These are phyloP conservation scores for Manis javanica DNA, from an alignment of 2,797 vertebrate genomes.

Conservation along the genomic window DNA sequence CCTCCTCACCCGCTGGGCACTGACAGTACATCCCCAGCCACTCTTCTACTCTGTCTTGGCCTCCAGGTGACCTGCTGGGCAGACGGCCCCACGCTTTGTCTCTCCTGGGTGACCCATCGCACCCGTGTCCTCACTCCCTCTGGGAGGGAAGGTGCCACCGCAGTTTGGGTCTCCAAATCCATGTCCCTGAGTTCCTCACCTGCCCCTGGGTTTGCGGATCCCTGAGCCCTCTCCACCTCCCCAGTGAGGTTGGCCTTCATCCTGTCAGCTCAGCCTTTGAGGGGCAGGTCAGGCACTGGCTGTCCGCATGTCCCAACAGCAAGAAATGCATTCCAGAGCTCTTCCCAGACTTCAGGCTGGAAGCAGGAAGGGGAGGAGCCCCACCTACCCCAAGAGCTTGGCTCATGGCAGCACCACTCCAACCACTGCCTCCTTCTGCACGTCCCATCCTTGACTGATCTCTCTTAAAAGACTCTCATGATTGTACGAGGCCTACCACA, in stretches of 20 bases:
- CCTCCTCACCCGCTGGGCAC: neutral
- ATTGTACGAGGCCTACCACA: too few relatives aligned
- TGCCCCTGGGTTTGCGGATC: too few relatives aligned
- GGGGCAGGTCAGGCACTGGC: neutral
- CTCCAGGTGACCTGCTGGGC: neutral
- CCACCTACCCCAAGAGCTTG: neutral
- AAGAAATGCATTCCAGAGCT: neutral
- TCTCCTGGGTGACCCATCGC: neutral
- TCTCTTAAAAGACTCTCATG: too few relatives aligned
- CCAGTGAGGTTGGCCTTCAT: neutral
- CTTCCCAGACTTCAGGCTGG: neutral
- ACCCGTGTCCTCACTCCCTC: neutral
- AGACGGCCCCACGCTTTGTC: too few relatives aligned
- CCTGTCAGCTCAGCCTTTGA: neutral
- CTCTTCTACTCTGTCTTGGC: neutral
- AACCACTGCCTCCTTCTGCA: neutral
- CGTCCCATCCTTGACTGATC: neutral
- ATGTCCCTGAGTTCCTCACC: neutral
- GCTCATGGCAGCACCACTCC: neutral
- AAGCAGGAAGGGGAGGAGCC: neutral
- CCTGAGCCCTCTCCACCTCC: neutral
- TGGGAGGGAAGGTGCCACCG: neutral
- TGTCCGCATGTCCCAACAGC: neutral
- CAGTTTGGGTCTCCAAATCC: neutral
- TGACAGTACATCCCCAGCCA: fast-evolving